Evolutionary conservation across 2,888 invertebrate species (phyloP).

Genomic region (Phengaris alcon): DNA sequence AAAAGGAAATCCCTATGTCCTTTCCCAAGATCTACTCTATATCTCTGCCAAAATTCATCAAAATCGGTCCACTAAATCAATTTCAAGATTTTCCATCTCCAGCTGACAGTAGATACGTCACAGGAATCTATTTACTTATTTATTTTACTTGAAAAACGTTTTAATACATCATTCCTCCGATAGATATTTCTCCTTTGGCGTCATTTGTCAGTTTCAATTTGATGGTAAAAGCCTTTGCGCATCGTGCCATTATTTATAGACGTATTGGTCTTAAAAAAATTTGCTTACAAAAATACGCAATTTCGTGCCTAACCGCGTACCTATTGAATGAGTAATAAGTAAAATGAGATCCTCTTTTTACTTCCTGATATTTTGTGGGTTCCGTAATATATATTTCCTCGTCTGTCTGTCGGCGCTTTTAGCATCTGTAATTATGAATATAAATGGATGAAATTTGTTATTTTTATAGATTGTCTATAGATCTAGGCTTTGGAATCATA

Average conservation of each 20-base stretch:
- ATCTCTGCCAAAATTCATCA: too few relatives aligned
- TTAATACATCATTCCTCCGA: slow-evolving; percentile 53
- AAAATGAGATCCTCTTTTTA: neutral
- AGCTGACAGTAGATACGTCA: slow-evolving; percentile 34
- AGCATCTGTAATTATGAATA: too few relatives aligned
- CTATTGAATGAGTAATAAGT: neutral
- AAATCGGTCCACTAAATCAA: too few relatives aligned
- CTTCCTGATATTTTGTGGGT: neutral
- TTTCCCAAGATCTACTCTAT: too few relatives aligned
- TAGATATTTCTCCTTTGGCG: slow-evolving; percentile 53
- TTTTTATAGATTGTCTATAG: too few relatives aligned
- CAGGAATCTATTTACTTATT: slow-evolving; percentile 34
- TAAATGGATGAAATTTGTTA: too few relatives aligned
- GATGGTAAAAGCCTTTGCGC: slow-evolving; percentile 54
- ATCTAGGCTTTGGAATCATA: too few relatives aligned
- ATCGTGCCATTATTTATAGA: slow-evolving; percentile 40
- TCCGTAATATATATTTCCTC: neutral
- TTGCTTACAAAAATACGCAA: slow-evolving; percentile 1
- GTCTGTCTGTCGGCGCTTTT: too few relatives aligned
- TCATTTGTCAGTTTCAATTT: slow-evolving; percentile 69
- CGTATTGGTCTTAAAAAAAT: slow-evolving; percentile 28
- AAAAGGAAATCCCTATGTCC: too few relatives aligned
- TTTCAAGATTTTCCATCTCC: neutral
- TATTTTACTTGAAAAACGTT: slow-evolving; percentile 48
- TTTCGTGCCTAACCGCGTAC: neutral